Conservation (phyloP, 2,888 invertebrate genomes). For the Emmelina monodactyla region DNA sequence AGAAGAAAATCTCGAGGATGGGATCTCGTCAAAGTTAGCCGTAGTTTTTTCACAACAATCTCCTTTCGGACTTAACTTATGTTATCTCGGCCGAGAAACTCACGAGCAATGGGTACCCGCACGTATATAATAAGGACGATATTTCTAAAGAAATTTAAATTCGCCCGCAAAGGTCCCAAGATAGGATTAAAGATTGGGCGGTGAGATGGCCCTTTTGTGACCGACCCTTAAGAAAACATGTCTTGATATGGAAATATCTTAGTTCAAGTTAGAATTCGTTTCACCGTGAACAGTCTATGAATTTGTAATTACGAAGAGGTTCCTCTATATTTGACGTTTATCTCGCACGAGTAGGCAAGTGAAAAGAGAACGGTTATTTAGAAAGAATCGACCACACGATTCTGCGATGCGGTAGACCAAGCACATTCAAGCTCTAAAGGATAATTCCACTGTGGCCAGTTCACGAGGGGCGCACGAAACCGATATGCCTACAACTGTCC, state of each 20-base stretch:
- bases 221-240: constrained; percentile 66
- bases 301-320: constrained; percentile 35
- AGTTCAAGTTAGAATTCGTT: constrained; percentile 58
- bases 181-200: constrained; percentile 67
- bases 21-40: constrained; percentile 57
- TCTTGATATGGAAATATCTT: constrained; percentile 66
- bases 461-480: constrained; percentile 13
- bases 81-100: constrained; percentile 63
- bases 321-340: constrained; percentile 43
- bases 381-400: constrained; percentile 37
- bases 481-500: constrained; percentile 18
- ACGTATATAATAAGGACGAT: constrained; percentile 66
- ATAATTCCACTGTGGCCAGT: constrained; percentile 33
- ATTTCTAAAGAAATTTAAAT: constrained; percentile 68
- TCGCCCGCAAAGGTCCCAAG: constrained; percentile 65
- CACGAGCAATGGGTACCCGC: constrained; percentile 63
- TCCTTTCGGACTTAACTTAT: constrained; percentile 65
- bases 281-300: constrained; percentile 51
- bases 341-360: constrained; percentile 42
- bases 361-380: constrained; percentile 41
- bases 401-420: constrained; percentile 48
- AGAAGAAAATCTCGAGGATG: constrained; percentile 30
- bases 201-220: constrained; percentile 65
- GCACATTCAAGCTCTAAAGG: constrained; percentile 41
- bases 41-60: constrained; percentile 67